A percentile compares a stretch with the other conserved stretches of the same genome.
Evolutionary conservation across 2,797 vertebrate genomes (phyloP).

Genomic region (Sebastes aleutianus): DNA sequence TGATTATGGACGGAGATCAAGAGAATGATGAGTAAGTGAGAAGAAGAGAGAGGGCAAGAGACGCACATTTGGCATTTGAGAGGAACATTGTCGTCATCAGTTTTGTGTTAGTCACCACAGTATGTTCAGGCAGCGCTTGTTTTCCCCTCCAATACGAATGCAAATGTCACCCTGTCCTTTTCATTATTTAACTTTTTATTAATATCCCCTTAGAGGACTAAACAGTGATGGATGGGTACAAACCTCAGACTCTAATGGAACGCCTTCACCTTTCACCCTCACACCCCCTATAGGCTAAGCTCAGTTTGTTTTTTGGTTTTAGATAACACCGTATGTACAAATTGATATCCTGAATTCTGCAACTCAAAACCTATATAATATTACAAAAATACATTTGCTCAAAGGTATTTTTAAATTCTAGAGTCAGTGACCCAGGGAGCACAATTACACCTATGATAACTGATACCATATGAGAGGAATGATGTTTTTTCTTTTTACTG

Average conservation of each 20-base stretch:
- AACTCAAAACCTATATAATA: neutral
- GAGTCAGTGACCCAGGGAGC: neutral
- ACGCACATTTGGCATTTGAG: slow-evolving; percentile 60
- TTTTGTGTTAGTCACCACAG: slow-evolving; percentile 50
- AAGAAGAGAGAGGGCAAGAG: slow-evolving; percentile 17
- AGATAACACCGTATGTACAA: neutral
- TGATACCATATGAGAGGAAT: neutral
- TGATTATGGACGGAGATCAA: slow-evolving; percentile 7
- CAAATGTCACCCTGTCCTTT: slow-evolving; percentile 67
- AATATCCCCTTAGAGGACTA: slow-evolving; percentile 7
- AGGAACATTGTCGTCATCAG: slow-evolving; percentile 39
- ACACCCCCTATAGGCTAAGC: neutral
- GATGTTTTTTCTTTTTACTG: neutral
- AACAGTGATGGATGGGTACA: slow-evolving; percentile 42
- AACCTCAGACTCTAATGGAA: slow-evolving; percentile 37
- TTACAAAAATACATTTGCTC: neutral
- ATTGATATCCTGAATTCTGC: neutral
- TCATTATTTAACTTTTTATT: slow-evolving; percentile 38
- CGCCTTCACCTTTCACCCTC: slow-evolving; percentile 17
- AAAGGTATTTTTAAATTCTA: slow-evolving; percentile 8
- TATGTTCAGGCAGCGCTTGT: slow-evolving; percentile 28
- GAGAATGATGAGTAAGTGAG: slow-evolving; percentile 33
- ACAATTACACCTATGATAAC: neutral
- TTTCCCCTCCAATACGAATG: slow-evolving; percentile 43
- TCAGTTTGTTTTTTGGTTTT: slow-evolving; percentile 18